Percentiles rank a stretch among this genome's conserved stretches.
Evolutionary conservation across 2,797 vertebrate genomes (phyloP).

Genomic region (Betta splendens): DNA sequence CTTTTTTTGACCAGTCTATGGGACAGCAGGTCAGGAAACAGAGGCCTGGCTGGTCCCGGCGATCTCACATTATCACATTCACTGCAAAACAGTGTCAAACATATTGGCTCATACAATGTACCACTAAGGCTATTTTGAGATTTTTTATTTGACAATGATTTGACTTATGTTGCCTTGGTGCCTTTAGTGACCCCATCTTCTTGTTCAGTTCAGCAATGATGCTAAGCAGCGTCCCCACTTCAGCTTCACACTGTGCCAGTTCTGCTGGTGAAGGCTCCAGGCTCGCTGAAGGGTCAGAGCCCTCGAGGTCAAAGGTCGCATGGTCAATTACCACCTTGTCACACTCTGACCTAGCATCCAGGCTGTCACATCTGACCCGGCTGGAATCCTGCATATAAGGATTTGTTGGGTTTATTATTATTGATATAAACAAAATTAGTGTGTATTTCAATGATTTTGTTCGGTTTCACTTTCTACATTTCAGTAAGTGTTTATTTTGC

Average conservation of each 20-base stretch:
- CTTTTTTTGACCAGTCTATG: conserved; percentile 55
- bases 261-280: conserved; percentile 70
- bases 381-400: conserved; percentile 55
- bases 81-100: conserved; percentile 53
- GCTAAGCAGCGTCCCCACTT: conserved; percentile 68
- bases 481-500: no score
- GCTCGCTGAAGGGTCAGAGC: conserved; percentile 47
- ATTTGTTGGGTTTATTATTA: conserved; percentile 3
- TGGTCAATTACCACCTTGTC: conserved; percentile 47
- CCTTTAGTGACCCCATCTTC: conserved; percentile 78
- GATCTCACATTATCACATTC: conserved; percentile 62
- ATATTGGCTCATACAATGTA: background rate
- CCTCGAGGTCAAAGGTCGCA: conserved; percentile 44
- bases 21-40: conserved; percentile 68
- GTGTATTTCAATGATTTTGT: background rate
- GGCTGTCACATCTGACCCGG: conserved; percentile 60
- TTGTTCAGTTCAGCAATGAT: conserved; percentile 74
- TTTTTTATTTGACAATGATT: no score
- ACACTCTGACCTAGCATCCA: conserved; percentile 49
- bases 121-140: background rate
- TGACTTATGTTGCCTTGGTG: conserved; percentile 69
- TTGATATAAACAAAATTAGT: background rate
- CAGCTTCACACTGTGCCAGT: conserved; percentile 76
- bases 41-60: conserved; percentile 46
- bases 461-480: background rate